phyloP scores from a whole-genome alignment of 1,140 invertebrate genomes.

The Intoshia linei region DNA sequence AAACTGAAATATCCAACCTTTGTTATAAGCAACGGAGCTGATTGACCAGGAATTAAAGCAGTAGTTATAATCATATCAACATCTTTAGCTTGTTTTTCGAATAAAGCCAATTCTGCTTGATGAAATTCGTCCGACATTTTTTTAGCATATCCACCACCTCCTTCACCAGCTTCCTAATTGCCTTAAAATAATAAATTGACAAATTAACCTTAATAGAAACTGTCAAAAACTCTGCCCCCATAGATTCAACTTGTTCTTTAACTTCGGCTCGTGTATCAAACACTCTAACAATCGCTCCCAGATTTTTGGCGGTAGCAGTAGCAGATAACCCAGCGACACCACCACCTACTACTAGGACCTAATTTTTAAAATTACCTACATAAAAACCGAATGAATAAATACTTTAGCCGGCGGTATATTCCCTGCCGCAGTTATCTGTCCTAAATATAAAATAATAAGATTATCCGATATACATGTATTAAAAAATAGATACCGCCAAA shows the following conservation, averaged over 20 bases:
- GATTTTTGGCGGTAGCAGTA: slow-evolving; percentile 45
- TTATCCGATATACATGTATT: background rate
- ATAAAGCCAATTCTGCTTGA: slow-evolving; percentile 46
- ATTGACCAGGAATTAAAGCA: slow-evolving; percentile 54
- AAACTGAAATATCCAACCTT: slow-evolving; percentile 29
- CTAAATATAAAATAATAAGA: slow-evolving; percentile 17
- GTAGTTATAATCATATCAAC: slow-evolving; percentile 45
- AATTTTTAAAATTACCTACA: too few relatives aligned
- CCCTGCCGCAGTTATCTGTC: slow-evolving; percentile 50
- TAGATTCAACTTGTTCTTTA: slow-evolving; percentile 55
- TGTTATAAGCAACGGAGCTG: slow-evolving; percentile 42
- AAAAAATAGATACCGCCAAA: slow-evolving; percentile 31
- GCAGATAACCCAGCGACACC: slow-evolving; percentile 54
- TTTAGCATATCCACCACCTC: slow-evolving; percentile 48
- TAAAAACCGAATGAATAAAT: too few relatives aligned
- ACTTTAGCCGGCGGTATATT: slow-evolving; percentile 51
- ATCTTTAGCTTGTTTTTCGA: slow-evolving; percentile 47
- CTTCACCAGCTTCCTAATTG: slow-evolving; percentile 44
- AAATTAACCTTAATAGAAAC: slow-evolving; percentile 31
- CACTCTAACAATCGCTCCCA: slow-evolving; percentile 51
- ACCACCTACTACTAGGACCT: slow-evolving; percentile 48
- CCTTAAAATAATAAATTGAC: background rate
- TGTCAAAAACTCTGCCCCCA: slow-evolving; percentile 51
- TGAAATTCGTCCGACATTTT: slow-evolving; percentile 60
- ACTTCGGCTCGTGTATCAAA: slow-evolving; percentile 54